Conservation (phyloP, 2,888 invertebrate genomes). For the Azorinus chamasolen region DNA sequence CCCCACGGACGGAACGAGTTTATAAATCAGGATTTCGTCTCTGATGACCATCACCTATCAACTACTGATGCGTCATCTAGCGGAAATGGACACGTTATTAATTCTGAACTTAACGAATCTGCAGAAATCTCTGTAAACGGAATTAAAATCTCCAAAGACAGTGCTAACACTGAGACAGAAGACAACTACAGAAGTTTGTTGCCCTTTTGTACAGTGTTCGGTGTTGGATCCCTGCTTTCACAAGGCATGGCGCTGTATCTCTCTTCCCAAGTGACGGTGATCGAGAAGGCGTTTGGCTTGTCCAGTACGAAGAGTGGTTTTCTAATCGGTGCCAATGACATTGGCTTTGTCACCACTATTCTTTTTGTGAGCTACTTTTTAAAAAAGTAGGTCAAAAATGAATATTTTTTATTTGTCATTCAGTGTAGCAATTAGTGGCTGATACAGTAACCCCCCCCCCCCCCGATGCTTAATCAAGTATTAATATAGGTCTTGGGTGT, state of each 20-base stretch:
- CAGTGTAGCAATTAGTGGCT: too few relatives aligned
- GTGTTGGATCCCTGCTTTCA: conserved; percentile 55
- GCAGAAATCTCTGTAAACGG: neutral
- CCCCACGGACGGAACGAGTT: conserved; percentile 1
- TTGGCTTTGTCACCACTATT: conserved; percentile 55
- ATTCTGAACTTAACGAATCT: too few relatives aligned
- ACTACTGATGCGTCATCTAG: too few relatives aligned
- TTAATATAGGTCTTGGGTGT: too few relatives aligned
- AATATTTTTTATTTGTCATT: too few relatives aligned
- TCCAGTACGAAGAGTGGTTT: conserved; percentile 51
- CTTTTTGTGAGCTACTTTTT: conserved; percentile 53
- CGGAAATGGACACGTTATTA: too few relatives aligned
- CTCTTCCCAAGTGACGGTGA: conserved; percentile 55
- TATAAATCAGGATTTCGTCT: conserved; percentile 6
- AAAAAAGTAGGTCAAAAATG: conserved; percentile 56
- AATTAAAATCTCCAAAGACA: neutral
- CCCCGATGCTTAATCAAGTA: too few relatives aligned
- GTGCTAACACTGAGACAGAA: neutral
- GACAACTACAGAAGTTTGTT: conserved; percentile 37
- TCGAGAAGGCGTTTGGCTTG: conserved; percentile 46
- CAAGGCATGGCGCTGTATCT: conserved; percentile 45
- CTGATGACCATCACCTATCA: neutral
- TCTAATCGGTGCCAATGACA: conserved; percentile 55
- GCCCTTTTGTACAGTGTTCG: conserved; percentile 47
- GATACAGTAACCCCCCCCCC: too few relatives aligned